Conservation (phyloP, 1,140 invertebrate genomes). For the Papilio polytes region DNA sequence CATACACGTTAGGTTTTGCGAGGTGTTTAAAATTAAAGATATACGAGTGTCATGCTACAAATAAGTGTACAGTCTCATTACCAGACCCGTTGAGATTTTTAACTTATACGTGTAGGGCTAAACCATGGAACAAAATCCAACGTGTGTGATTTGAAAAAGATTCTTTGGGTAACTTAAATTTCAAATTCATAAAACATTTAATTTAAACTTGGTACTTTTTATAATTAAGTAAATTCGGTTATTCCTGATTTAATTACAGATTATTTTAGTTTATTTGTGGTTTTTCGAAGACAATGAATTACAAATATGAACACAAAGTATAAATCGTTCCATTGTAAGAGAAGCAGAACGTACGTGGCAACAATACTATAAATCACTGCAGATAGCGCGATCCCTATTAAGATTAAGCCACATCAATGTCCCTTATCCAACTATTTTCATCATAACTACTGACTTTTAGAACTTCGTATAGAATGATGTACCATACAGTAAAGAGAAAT, state of each 20-base stretch:
- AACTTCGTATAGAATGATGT: not conserved
- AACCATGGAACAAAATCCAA: too few relatives aligned
- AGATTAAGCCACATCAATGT: constrained; percentile 31
- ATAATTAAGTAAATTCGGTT: too few relatives aligned
- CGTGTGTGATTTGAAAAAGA: too few relatives aligned
- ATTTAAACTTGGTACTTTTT: too few relatives aligned
- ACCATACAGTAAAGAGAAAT: not conserved
- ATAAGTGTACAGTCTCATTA: too few relatives aligned
- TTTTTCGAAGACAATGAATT: not conserved
- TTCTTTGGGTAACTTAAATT: too few relatives aligned
- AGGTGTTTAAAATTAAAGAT: too few relatives aligned
- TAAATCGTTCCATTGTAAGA: not conserved
- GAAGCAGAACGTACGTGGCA: not conserved
- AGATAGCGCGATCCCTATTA: constrained; percentile 23
- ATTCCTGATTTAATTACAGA: not conserved
- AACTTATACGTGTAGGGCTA: too few relatives aligned
- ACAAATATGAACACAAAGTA: not conserved
- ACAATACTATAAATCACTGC: constrained; percentile 31
- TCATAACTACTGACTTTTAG: constrained; percentile 22
- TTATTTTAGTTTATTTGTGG: not conserved
- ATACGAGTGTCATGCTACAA: too few relatives aligned
- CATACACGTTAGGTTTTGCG: too few relatives aligned
- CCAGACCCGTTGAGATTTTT: too few relatives aligned
- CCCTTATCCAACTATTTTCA: not conserved
- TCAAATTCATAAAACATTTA: too few relatives aligned